Base-by-base conservation (phyloP, 1,140 invertebrate species). In the Drosophila rhopaloa region DNA sequence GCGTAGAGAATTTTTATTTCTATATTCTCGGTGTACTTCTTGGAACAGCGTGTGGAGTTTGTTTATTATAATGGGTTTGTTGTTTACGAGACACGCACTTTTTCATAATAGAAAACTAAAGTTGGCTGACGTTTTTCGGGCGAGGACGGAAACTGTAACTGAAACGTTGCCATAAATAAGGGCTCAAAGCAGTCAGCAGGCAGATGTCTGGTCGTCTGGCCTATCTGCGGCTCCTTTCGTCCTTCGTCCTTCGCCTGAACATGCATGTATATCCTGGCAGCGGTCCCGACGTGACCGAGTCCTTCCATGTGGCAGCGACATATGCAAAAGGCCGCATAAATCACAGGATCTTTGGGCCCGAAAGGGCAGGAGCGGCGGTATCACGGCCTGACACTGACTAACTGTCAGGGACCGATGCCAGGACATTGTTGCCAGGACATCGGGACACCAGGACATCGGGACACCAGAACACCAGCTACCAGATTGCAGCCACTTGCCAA, bases 251-350 rank as follows among this genome's bases (percentile, higher is more conserved):
- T 16, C 16, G 16, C 16, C 61, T 41, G 16, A 51, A 32, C 9
- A 6, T 47, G 5, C n/a, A 1, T 61, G 51, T 44, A 11, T 35
- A 16, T 47, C 40, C 41, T 48, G 43, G 37, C 57, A 47, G 46
- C 61, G 53, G 37, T 47, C 75, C 27, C 61, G 47, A 76, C 59
- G 73, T 61, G 60, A 50, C 68, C 46, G 44, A 59, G 63, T 51
- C 41, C 55, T n/a, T 67, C 47, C 47, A 40, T 50, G 65, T 51
- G 66, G 16, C 44, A 27, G 51, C 54, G 65, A 60, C 79, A 82
- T 85, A 85, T 85, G 82, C 82, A 85, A 75, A 35, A 68, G 50
- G 53, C 44, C 61, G 61, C 66, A 85, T 86, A 85, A 85, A 85
- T 85, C 82, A 83, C 60, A 63, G 13, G 44, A 50, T 46, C 32